Conservation (phyloP, 1,140 invertebrate genomes). For the Neotoxoptera formosana region DNA sequence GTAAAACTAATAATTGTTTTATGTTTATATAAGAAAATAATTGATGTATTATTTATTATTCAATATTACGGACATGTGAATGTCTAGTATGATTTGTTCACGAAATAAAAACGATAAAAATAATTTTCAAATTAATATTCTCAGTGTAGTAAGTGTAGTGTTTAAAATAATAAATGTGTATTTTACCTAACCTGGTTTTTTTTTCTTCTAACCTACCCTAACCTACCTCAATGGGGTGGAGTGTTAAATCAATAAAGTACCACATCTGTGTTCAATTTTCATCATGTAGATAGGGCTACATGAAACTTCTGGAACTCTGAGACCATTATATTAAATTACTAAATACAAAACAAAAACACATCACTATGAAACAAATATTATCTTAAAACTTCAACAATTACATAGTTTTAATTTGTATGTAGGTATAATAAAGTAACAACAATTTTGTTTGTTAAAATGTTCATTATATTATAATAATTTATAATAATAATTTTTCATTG, state of each 20-base stretch:
- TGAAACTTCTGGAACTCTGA: background rate
- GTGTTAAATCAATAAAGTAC: background rate
- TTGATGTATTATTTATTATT: too few species aligned
- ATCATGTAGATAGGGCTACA: background rate
- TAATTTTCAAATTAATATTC: background rate
- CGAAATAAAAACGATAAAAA: background rate
- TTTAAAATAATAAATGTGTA: background rate
- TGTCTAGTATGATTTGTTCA: background rate
- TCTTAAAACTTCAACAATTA: too few species aligned
- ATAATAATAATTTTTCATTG: too few species aligned
- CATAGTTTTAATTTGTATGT: background rate
- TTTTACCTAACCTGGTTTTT: background rate
- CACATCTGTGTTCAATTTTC: background rate
- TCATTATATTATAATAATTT: background rate
- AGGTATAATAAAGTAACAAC: background rate
- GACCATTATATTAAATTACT: background rate
- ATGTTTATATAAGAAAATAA: too few species aligned
- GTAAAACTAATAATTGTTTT: background rate
- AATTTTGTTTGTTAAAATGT: background rate
- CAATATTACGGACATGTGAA: background rate
- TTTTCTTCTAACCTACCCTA: background rate
- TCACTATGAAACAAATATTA: background rate
- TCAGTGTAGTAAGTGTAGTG: background rate
- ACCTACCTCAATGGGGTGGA: background rate
- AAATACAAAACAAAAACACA: background rate